Evolutionary conservation across 2,888 invertebrate genomes (phyloP), one percentile per base, ranked within the genome.

Genomic region (Drosophila meridiana): DNA sequence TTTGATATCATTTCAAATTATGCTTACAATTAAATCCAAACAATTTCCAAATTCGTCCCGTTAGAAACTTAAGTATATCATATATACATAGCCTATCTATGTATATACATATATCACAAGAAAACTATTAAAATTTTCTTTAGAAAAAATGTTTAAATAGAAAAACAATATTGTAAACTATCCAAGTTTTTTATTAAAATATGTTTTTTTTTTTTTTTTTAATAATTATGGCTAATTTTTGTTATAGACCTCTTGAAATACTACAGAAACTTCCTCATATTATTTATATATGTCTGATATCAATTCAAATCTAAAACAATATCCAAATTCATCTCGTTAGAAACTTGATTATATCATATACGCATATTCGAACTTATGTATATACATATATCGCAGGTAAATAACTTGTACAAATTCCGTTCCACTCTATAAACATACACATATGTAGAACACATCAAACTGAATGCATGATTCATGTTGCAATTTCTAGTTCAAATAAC

Each of bases 401-500:
- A 30, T 13, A 26, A 2, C 4, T 38, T 11, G n/a, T 1, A 2
- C n/a, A 11, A 20, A 26, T 32, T 43, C 36, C 26, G 43, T n/a
- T 57, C 57, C 64, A 55, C 30, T 69, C 65, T 55, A 36, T 43
- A 52, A 56, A 42, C 52, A 56, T 43, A 53, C 26, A 36, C 13
- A 47, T 5, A 30, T 26, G 28, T 30, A 30, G 11, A 57, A 42
- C 42, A 63, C 62, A 63, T 66, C 58, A 74, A 73, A 69, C 62
- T 40, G 65, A 60, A 65, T 78, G 42, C 68, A 77, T 73, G 76
- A 78, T 78, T 78, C 65, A 66, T 73, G 65, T 63, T 52, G 48
- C 59, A 68, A 78, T 69, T 69, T 73, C 69, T 73, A 62, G 76
- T 66, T 63, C 76, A 79, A 77, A 75, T 78, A 79, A 32, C 32